These are phyloP conservation scores for Drosophila kuntzei DNA, from an alignment of 2,888 invertebrate species.

Conservation along the genomic window DNA sequence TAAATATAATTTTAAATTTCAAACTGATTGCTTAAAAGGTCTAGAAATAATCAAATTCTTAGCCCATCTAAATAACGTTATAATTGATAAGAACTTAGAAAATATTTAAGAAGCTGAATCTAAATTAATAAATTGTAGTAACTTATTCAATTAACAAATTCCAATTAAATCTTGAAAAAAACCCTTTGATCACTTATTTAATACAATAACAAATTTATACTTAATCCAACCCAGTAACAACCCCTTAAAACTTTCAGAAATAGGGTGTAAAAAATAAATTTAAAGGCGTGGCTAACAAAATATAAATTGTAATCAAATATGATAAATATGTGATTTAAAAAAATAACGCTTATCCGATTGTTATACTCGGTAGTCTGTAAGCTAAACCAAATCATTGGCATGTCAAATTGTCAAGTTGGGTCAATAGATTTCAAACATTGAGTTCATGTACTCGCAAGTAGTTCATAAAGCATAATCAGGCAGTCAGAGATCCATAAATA, in stretches of 20 bases:
- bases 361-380: constrained; percentile 26
- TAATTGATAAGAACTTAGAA: too few species aligned
- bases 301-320: constrained; percentile 3
- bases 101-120: too few species aligned
- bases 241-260: neutral
- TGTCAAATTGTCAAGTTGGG: constrained; percentile 33
- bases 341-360: constrained; percentile 34
- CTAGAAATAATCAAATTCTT: too few species aligned
- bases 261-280: neutral
- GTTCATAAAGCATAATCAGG: constrained; percentile 57
- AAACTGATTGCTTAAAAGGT: too few species aligned
- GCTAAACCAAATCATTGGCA: constrained; percentile 55
- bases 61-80: too few species aligned
- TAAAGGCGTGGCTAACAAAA: constrained; percentile 12
- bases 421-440: constrained; percentile 6
- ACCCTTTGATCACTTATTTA: too few species aligned
- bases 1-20: too few species aligned
- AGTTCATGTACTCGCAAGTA: constrained; percentile 13
- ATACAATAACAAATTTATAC: too few species aligned
- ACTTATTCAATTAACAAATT: too few species aligned
- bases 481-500: constrained; percentile 75
- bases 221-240: neutral
- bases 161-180: too few species aligned
- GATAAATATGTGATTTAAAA: constrained; percentile 5
- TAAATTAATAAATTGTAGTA: too few species aligned